Base-by-base conservation (phyloP, 2,113 vertebrate species). In the Trichomycterus rosablanca region DNA sequence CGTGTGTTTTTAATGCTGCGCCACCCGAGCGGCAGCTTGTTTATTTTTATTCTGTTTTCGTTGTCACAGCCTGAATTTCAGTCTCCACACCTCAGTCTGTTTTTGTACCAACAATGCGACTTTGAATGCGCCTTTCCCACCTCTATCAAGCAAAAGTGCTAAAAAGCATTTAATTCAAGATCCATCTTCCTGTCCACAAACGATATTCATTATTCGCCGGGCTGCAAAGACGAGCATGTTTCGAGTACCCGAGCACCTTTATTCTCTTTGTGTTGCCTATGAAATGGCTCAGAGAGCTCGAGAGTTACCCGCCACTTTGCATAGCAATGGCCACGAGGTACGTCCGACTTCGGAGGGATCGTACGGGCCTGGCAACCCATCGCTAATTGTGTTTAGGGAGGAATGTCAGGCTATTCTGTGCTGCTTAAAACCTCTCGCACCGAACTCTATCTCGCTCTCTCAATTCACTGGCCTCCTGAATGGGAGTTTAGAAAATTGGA, bases 361-460 rank as follows among this genome's bases (percentile, higher is more conserved):
- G 75, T 77, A 39, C 32, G 70, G 75, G 62, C 65, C 72, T 78
- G 67, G 70, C 67, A 28, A 61, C 73, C 78, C 77, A 58, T 82
- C 78, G 80, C 72, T 87, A 86, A 88, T 89, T 85, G 80, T 86
- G 76, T 86, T 84, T 80, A 66, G 64, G 73, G 70, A 73, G 67
- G 81, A 84, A 86, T 76, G 72, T 75, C 8, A 8, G 68, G 39
- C 80, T 58, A 68, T 86, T 85, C 84, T 82, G 77, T 80, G 71
- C 80, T 70, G 76, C 84, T 83, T 76, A 82, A 77, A 43, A 69
- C 54, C 49, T 57, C 59, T 64, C 74, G 71, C 54, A n/a, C 55
- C 37, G 40, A 55, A 76, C 68, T 80, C 80, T n/a, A 71, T 72
- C 75, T n/a, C n/a, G n/a, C n/a, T n/a, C n/a, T n/a, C 78, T 74